Evolutionary conservation across 2,888 invertebrate species (phyloP).

Genomic region (Nezara viridula): DNA sequence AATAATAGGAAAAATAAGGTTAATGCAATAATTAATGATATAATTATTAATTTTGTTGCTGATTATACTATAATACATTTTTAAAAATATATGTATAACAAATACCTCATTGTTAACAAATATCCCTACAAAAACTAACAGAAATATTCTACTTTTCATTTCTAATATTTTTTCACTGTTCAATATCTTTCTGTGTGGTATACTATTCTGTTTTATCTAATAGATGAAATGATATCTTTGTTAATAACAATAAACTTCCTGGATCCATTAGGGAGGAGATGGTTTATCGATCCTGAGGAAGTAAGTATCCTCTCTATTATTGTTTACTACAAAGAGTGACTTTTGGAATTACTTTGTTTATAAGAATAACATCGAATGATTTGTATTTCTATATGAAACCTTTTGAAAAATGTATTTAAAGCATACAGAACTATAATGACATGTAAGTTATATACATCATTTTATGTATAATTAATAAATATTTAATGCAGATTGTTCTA

Average conservation of each 20-base stretch:
- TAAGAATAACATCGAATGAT: too few species aligned
- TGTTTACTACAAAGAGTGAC: too few species aligned
- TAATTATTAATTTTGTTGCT: neutral
- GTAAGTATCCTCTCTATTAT: neutral
- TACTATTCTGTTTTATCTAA: neutral
- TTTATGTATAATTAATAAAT: too few species aligned
- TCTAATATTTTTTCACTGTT: neutral
- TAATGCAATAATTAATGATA: neutral
- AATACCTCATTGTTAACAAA: constrained; percentile 35
- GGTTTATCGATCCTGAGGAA: neutral
- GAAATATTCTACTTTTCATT: neutral
- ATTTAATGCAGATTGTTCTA: too few species aligned
- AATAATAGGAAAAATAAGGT: neutral
- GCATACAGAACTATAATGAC: too few species aligned
- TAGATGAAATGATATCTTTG: neutral
- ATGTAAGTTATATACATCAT: too few species aligned
- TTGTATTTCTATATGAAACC: too few species aligned
- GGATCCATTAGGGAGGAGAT: neutral
- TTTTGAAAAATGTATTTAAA: too few species aligned
- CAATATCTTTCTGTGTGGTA: neutral
- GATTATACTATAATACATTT: too few species aligned
- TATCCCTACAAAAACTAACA: neutral
- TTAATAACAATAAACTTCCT: neutral
- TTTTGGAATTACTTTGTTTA: too few species aligned
- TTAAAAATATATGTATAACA: neutral